A percentile compares a stretch with the other conserved stretches of the same genome.
Evolutionary conservation across 1,140 invertebrate species (phyloP).

Genomic region (Eulimnadia texana): DNA sequence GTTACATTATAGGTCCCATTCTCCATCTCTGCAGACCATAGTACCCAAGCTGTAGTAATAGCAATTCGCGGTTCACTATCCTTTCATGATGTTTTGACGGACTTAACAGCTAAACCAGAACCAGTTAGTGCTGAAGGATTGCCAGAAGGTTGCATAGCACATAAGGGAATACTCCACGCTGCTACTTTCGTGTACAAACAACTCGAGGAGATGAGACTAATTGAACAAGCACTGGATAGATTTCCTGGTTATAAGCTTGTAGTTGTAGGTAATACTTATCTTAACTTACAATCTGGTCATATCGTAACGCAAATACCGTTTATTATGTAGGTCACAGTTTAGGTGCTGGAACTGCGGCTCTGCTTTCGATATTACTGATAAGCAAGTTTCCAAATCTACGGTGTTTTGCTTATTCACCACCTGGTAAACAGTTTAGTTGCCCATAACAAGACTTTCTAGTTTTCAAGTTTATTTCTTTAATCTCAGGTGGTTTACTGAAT

Average conservation of each 20-base stretch:
- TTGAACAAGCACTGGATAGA: slow-evolving; percentile 50
- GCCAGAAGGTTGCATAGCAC: slow-evolving; percentile 52
- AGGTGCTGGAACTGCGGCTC: slow-evolving; percentile 63
- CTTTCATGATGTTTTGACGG: slow-evolving; percentile 70
- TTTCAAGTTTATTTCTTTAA: no score
- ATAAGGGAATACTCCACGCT: slow-evolving; percentile 72
- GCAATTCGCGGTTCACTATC: slow-evolving; percentile 76
- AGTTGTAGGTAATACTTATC: slow-evolving; percentile 36
- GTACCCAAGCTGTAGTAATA: slow-evolving; percentile 62
- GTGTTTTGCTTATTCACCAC: slow-evolving; percentile 74
- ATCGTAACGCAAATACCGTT: neutral
- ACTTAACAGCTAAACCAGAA: slow-evolving; percentile 66
- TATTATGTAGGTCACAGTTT: slow-evolving; percentile 47
- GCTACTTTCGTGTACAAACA: slow-evolving; percentile 60
- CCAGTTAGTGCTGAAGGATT: slow-evolving; percentile 55
- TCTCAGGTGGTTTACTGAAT: neutral
- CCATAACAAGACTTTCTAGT: no score
- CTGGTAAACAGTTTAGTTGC: slow-evolving; percentile 54
- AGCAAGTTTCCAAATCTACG: slow-evolving; percentile 57
- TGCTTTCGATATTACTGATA: slow-evolving; percentile 58
- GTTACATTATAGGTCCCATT: slow-evolving; percentile 56
- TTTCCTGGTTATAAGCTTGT: slow-evolving; percentile 57
- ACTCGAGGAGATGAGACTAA: slow-evolving; percentile 46
- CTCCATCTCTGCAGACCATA: slow-evolving; percentile 69
- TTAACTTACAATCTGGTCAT: neutral